A percentile compares a stretch with the other conserved stretches of the same genome.
phyloP scores from a whole-genome alignment of 2,113 vertebrate species.

The Prunella himalayana region DNA sequence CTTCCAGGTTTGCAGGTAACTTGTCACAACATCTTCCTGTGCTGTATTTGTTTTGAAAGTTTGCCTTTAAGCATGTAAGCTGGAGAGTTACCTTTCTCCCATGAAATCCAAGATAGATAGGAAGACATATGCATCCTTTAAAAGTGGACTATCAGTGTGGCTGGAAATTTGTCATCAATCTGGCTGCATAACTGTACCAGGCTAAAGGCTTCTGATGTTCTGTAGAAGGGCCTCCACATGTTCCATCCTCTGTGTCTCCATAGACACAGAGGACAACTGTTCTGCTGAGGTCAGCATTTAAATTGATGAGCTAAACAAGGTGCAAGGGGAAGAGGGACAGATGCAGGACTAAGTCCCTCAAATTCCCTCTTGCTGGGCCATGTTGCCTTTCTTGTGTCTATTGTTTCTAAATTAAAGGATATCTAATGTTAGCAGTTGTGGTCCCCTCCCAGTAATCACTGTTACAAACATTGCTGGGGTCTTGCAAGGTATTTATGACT shows the following conservation, averaged over 20 bases:
- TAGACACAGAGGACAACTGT: background rate
- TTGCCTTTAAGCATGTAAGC: background rate
- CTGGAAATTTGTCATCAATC: background rate
- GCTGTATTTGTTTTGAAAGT: conserved; percentile 5
- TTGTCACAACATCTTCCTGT: conserved; percentile 24
- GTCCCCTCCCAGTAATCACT: background rate
- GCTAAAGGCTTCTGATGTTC: background rate
- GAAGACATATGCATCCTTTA: background rate
- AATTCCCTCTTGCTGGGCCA: background rate
- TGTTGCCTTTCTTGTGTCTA: background rate
- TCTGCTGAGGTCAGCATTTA: background rate
- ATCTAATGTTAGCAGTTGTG: conserved; percentile 24
- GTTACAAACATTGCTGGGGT: background rate
- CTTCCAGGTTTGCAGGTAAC: conserved; percentile 18
- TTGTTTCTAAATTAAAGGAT: conserved; percentile 22
- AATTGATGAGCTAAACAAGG: background rate
- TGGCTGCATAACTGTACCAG: background rate
- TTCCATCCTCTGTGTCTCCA: background rate
- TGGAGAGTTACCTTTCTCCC: background rate
- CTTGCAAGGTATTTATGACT: conserved; percentile 7
- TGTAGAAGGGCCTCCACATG: background rate
- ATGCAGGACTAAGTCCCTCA: background rate
- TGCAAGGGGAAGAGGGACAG: background rate
- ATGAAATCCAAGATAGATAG: background rate
- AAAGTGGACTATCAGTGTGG: background rate